A percentile compares a stretch with the other conserved stretches of the same genome.
Evolutionary conservation across 2,888 invertebrate genomes (phyloP).

Genomic region (Abrostola tripartita): DNA sequence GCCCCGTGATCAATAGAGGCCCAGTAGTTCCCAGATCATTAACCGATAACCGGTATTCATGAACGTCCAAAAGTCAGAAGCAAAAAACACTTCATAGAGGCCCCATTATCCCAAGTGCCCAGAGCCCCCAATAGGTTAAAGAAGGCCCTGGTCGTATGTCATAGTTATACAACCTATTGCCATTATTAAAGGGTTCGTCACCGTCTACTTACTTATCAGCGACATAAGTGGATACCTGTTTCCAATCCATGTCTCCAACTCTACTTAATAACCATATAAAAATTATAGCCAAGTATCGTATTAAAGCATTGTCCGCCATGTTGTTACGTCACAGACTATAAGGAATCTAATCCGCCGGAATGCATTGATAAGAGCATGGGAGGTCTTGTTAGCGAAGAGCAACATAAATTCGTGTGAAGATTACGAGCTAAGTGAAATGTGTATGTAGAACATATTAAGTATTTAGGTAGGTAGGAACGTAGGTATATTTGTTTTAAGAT

Average conservation of each 20-base stretch:
- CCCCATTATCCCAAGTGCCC: too few relatives aligned
- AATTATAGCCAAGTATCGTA: not conserved
- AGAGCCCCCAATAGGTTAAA: too few relatives aligned
- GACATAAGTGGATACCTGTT: not conserved
- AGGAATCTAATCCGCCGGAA: slow-evolving; percentile 55
- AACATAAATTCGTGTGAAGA: slow-evolving; percentile 16
- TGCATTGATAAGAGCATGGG: slow-evolving; percentile 58
- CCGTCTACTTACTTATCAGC: not conserved
- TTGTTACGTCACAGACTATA: slow-evolving; percentile 26
- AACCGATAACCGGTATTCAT: too few relatives aligned
- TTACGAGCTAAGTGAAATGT: slow-evolving; percentile 4
- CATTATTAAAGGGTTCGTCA: not conserved
- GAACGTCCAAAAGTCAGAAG: too few relatives aligned
- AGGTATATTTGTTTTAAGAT: too few relatives aligned
- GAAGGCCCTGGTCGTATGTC: too few relatives aligned
- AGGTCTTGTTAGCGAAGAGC: slow-evolving; percentile 30
- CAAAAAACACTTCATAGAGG: too few relatives aligned
- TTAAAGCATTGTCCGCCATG: not conserved
- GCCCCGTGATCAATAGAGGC: too few relatives aligned
- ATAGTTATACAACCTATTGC: too few relatives aligned
- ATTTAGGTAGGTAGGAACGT: too few relatives aligned
- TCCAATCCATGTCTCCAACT: not conserved
- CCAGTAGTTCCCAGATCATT: too few relatives aligned
- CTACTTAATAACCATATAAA: not conserved
- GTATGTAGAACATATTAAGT: not conserved